Percentiles rank a stretch among this genome's conserved stretches.
Conservation (phyloP, 1,140 invertebrate genomes). For the Phymorhynchus buccinoides region DNA sequence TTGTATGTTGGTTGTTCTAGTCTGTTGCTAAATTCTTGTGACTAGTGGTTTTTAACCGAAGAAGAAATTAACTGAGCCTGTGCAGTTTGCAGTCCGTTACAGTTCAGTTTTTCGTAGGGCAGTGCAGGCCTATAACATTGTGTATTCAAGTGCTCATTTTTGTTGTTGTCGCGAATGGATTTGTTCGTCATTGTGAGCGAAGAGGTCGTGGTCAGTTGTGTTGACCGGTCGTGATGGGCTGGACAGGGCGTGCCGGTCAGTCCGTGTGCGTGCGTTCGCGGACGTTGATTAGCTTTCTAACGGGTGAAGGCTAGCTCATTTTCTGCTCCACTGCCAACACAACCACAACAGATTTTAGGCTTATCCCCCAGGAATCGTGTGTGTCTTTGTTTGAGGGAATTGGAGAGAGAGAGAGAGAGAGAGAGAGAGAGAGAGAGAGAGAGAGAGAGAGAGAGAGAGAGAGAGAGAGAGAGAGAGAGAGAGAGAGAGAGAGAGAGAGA, state of each 20-base stretch:
- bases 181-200: too few relatives aligned
- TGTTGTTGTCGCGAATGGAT: too few relatives aligned
- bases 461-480: neutral
- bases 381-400: neutral
- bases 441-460: neutral
- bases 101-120: too few relatives aligned
- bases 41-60: too few relatives aligned
- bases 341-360: neutral
- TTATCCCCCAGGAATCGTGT: neutral
- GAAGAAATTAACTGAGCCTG: too few relatives aligned
- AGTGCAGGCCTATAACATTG: too few relatives aligned
- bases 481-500: neutral
- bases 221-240: neutral
- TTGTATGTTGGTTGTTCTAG: too few relatives aligned
- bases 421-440: neutral
- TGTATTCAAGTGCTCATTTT: too few relatives aligned
- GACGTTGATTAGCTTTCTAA: neutral
- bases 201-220: neutral
- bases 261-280: neutral
- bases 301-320: neutral
- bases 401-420: too few relatives aligned
- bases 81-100: too few relatives aligned
- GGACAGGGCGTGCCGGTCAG: neutral
- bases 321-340: constrained; percentile 6
- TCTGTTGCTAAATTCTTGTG: too few relatives aligned